Percentiles rank a stretch among this genome's conserved stretches.
phyloP scores from a whole-genome alignment of 2,888 invertebrate species.

The Junonia oenone region DNA sequence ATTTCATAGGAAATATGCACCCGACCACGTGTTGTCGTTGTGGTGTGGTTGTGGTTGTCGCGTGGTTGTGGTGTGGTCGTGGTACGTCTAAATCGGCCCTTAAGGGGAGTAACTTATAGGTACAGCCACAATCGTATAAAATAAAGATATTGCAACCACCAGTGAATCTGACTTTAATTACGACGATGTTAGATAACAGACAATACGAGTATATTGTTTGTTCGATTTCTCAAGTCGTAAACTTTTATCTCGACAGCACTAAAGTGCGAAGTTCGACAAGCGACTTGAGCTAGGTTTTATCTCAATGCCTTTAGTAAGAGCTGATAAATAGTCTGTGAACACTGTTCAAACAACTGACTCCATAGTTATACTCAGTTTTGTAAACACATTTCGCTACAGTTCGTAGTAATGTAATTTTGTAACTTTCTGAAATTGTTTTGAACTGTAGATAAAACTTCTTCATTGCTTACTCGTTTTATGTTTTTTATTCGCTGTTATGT shows the following conservation, averaged over 20 bases:
- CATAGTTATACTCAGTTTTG: slow-evolving; percentile 11
- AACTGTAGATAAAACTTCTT: neutral
- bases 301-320: slow-evolving; percentile 23
- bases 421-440: neutral
- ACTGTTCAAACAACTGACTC: slow-evolving; percentile 12
- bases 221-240: slow-evolving; percentile 6
- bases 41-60: no score
- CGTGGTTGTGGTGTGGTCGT: no score
- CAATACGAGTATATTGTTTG: slow-evolving; percentile 9
- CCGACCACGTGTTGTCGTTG: no score
- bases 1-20: no score
- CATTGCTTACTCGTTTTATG: neutral
- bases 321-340: slow-evolving; percentile 26
- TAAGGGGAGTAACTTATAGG: neutral
- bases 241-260: slow-evolving; percentile 18
- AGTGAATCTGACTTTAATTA: slow-evolving; percentile 1
- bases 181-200: neutral
- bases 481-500: neutral
- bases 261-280: slow-evolving; percentile 13
- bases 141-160: neutral
- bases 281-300: slow-evolving; percentile 22
- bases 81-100: no score
- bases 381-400: slow-evolving; percentile 7
- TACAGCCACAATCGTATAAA: neutral
- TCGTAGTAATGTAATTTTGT: neutral